Evolutionary conservation across 2,797 vertebrate genomes (phyloP).

Genomic region (Tadarida brasiliensis): DNA sequence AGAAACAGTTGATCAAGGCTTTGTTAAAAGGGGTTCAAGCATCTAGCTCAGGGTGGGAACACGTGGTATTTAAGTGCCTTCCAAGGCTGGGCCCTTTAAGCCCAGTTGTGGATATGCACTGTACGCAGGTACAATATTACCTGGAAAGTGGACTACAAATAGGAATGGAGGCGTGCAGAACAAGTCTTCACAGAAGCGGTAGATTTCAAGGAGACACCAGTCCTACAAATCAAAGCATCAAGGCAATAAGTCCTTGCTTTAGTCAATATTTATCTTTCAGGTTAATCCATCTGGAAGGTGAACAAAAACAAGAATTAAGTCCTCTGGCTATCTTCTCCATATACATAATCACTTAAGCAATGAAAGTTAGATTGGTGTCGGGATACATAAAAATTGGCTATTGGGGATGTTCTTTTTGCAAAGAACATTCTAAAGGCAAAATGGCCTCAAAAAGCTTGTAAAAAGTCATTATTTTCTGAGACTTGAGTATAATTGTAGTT

Average conservation of each 20-base stretch:
- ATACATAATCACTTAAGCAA: conserved; percentile 65
- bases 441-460: conserved; percentile 53
- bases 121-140: not conserved
- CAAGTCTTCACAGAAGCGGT: not conserved
- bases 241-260: conserved; percentile 31
- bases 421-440: conserved; percentile 71
- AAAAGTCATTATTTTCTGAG: conserved; percentile 67
- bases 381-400: conserved; percentile 74
- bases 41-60: not conserved
- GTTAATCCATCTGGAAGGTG: conserved; percentile 57
- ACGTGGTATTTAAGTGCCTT: not conserved
- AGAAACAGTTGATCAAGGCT: not conserved
- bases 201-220: conserved; percentile 55
- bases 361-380: conserved; percentile 68
- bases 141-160: not conserved
- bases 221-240: conserved; percentile 69
- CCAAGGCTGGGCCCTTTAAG: not conserved
- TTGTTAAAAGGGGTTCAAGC: not conserved
- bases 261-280: conserved; percentile 72
- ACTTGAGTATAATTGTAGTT: conserved; percentile 56
- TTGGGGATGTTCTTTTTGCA: conserved; percentile 45
- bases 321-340: conserved; percentile 46
- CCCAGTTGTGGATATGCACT: not conserved
- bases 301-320: conserved; percentile 69
- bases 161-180: not conserved